Evolutionary conservation across 2,797 vertebrate species (phyloP).

Genomic region (Hylomyscus alleni): DNA sequence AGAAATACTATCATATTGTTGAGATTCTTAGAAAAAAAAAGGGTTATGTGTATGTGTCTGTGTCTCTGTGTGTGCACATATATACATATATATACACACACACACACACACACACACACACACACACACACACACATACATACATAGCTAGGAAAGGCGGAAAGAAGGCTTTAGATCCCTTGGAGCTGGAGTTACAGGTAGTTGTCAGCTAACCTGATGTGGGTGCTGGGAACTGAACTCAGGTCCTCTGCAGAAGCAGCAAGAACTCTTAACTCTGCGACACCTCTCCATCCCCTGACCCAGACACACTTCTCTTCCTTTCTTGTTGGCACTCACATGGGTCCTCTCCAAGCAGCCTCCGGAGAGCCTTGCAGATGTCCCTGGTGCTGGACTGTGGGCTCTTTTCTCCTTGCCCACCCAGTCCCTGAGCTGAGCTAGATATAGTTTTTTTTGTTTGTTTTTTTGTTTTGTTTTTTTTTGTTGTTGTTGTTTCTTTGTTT

Average conservation of each 20-base stretch:
- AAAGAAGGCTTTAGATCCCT: not conserved
- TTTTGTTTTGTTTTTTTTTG: no score
- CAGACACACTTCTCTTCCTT: not conserved
- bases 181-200: not conserved
- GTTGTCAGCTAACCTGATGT: not conserved
- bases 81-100: not conserved
- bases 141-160: not conserved
- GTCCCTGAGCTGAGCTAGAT: not conserved
- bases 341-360: accelerated
- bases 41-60: not conserved
- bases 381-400: not conserved
- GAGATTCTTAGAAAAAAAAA: not conserved
- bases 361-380: no score
- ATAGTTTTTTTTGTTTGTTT: no score
- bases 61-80: not conserved
- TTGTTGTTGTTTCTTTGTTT: no score
- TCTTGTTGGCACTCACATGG: accelerated
- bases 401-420: not conserved
- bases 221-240: not conserved
- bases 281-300: not conserved
- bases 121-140: no score
- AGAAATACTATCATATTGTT: not conserved
- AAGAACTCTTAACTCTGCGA: not conserved
- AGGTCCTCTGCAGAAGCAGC: not conserved
- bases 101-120: no score